Conservation (phyloP, 2,888 invertebrate genomes). For the Oxyteleia sp. region DNA sequence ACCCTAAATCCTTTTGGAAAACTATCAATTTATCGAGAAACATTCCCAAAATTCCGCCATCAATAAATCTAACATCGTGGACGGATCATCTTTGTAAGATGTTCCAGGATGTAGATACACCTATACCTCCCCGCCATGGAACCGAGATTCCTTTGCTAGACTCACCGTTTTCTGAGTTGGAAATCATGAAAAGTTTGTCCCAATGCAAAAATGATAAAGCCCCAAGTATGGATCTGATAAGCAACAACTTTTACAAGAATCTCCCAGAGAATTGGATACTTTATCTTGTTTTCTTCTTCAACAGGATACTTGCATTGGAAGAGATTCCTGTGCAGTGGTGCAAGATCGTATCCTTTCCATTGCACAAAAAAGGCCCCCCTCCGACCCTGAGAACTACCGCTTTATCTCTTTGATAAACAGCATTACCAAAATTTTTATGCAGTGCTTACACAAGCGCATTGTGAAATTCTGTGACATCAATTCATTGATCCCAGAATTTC, state of each 20-base stretch:
- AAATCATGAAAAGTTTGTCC: neutral
- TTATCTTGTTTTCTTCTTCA: neutral
- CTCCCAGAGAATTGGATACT: slow-evolving; percentile 10
- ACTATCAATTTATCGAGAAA: too few species aligned
- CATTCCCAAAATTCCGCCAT: too few species aligned
- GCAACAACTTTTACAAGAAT: slow-evolving; percentile 8
- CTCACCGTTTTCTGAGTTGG: neutral
- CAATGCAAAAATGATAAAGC: slow-evolving; percentile 11
- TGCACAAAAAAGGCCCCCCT: neutral
- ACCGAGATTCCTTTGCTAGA: neutral
- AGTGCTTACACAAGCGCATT: too few species aligned
- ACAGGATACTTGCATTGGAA: neutral
- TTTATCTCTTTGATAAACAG: neutral
- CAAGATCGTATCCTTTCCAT: neutral
- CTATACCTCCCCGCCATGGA: neutral
- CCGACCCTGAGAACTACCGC: neutral
- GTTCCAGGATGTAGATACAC: neutral
- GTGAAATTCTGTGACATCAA: neutral
- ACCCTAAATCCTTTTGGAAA: too few species aligned
- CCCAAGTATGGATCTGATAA: slow-evolving; percentile 8
- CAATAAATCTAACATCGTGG: neutral
- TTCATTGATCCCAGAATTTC: neutral
- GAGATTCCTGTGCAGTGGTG: neutral
- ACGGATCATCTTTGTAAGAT: neutral
- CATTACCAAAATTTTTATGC: slow-evolving; percentile 15